A percentile compares a stretch with the other conserved stretches of the same genome.
These are phyloP conservation scores for Patella ulyssiponensis DNA, from an alignment of 2,888 invertebrate species.

Conservation along the genomic window DNA sequence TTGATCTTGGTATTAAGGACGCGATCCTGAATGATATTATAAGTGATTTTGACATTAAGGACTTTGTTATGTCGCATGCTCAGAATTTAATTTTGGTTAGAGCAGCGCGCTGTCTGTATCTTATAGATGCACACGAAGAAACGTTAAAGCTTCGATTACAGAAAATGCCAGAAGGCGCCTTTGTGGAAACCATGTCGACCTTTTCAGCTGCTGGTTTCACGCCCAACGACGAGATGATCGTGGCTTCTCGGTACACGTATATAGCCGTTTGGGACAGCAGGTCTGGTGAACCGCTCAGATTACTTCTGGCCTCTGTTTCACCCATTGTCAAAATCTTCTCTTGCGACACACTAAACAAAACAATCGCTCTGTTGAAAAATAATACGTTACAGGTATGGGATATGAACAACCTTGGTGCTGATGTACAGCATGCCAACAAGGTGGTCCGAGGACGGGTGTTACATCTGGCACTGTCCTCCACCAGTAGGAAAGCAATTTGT, in stretches of 20 bases:
- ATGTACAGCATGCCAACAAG: constrained; percentile 54
- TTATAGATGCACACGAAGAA: constrained; percentile 50
- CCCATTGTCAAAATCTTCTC: constrained; percentile 60
- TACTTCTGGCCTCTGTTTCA: constrained; percentile 55
- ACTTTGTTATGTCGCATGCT: constrained; percentile 48
- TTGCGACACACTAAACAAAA: constrained; percentile 56
- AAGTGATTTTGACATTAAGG: constrained; percentile 53
- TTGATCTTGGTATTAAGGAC: constrained; percentile 52
- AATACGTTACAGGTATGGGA: constrained; percentile 65
- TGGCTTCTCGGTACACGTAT: constrained; percentile 61
- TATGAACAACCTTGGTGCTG: constrained; percentile 61
- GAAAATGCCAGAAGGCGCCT: constrained; percentile 56
- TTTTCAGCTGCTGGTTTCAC: constrained; percentile 64
- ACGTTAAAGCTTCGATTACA: constrained; percentile 46
- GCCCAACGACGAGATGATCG: constrained; percentile 54
- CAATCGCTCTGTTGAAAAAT: constrained; percentile 57
- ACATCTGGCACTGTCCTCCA: constrained; percentile 42
- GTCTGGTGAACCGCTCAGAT: constrained; percentile 55
- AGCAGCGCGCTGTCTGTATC: constrained; percentile 52
- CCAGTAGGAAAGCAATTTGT: constrained; percentile 44
- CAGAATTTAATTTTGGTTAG: constrained; percentile 52
- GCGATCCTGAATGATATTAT: constrained; percentile 47
- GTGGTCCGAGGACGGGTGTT: constrained; percentile 51
- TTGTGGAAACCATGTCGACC: constrained; percentile 54
- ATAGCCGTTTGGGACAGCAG: constrained; percentile 61